These are phyloP conservation scores for Oxyteleia sp. DNA, from an alignment of 2,888 invertebrate genomes.

Conservation along the genomic window DNA sequence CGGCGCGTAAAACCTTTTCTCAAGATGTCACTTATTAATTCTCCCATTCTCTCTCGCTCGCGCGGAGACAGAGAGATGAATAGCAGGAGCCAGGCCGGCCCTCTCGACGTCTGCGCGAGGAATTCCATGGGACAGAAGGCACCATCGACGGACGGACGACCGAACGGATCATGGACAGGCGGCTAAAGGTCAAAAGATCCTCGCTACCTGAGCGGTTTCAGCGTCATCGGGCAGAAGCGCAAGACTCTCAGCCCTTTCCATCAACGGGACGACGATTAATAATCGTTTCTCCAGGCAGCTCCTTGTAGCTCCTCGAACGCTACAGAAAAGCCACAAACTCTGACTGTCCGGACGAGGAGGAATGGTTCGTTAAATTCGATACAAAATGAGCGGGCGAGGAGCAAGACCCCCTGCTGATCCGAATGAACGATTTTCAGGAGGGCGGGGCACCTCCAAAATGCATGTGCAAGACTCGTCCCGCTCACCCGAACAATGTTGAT, in stretches of 20 bases:
- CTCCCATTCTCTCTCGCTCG: conserved; percentile 80
- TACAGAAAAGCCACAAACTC: conserved; percentile 72
- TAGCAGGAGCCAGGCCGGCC: conserved; percentile 78
- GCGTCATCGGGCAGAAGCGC: conserved; percentile 72
- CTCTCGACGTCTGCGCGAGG: conserved; percentile 56
- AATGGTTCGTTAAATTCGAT: conserved; percentile 78
- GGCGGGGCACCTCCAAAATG: conserved; percentile 71
- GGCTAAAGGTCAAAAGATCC: conserved; percentile 85
- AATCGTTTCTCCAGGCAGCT: conserved; percentile 74
- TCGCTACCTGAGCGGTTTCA: conserved; percentile 84
- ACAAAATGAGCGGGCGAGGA: conserved; percentile 71
- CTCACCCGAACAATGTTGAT: conserved; percentile 55
- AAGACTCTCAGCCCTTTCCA: conserved; percentile 76
- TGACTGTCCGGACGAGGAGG: conserved; percentile 9
- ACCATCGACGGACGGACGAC: conserved; percentile 77
- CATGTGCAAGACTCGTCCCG: conserved; percentile 47
- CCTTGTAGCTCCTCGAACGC: conserved; percentile 51
- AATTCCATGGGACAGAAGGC: conserved; percentile 76
- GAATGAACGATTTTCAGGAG: conserved; percentile 74
- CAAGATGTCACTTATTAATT: conserved; percentile 88
- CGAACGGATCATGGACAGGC: conserved; percentile 80
- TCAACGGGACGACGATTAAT: conserved; percentile 82
- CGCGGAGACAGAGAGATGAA: conserved; percentile 82
- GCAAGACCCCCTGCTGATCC: conserved; percentile 77
- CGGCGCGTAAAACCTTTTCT: conserved; percentile 83